Evolutionary conservation across 1,140 invertebrate genomes (phyloP), one percentile per base, ranked within the genome.

Genomic region (Saccostrea cuccullata): DNA sequence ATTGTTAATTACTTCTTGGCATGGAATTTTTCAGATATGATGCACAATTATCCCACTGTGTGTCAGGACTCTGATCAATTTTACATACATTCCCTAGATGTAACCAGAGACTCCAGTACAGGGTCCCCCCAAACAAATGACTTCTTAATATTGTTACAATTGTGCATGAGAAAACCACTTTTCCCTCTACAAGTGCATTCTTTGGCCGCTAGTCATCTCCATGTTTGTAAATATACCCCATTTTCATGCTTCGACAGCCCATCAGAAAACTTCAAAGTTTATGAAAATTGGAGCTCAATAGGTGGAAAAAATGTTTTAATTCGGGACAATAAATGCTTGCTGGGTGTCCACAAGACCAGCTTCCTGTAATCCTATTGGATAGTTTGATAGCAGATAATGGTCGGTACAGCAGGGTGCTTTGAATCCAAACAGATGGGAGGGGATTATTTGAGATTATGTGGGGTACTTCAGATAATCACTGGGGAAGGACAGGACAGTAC

Each of bases 201-300:
- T 36, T 77, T 26, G 30, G 30, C 30, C 15, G 9, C 26, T 23
- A 77, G 70, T 77, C 70, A 77, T 77, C 70, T 13, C 2, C 26
- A 26, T 36, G 70, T 77, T 77, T 77, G 70, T 77, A 77, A 77
- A 77, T 77, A 77, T 77, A 77, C 26, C 70, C 70, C 70, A 30
- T 77, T 77, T 26, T 77, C 70, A 77, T 30, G 70, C 70, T 26
- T 36, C 30, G 12, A 15, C 70, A 30, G 26, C 13, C 70, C 8
- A 12, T n/a, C 26, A 26, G 30, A 15, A 15, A 77, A 77, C 70
- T 77, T 77, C 70, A 77, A 77, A 77, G 70, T 12, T 77, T 30
- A 26, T 15, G 26, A 77, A 36, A 36, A 30, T 30, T 36, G 23
- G 30, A 36, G 8, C 23, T 26, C 70, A 23, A 26, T 30, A 77